A percentile compares a stretch with the other conserved stretches of the same genome.
Evolutionary conservation across 37 sponge, comb jelly and placozoan species (phyloP).

Genomic region (Chondrosia reniformis): DNA sequence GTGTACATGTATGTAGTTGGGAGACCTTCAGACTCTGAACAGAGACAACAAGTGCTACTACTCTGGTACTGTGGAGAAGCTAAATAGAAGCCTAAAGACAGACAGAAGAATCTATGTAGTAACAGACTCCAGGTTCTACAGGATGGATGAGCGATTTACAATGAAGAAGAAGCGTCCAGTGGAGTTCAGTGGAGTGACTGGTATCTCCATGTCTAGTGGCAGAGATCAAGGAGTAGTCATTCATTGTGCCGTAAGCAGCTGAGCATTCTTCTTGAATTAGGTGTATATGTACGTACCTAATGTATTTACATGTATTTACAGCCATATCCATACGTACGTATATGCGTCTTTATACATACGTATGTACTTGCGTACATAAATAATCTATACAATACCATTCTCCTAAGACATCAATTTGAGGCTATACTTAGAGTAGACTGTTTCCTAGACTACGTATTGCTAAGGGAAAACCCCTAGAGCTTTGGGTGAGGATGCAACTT

Average conservation of each 20-base stretch:
- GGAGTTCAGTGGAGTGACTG: conserved; percentile 26
- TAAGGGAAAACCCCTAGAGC: no score
- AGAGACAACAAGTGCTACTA: conserved; percentile 34
- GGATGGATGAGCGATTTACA: conserved; percentile 43
- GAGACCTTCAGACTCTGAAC: conserved; percentile 31
- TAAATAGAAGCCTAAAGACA: conserved; percentile 41
- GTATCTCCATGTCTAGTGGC: conserved; percentile 42
- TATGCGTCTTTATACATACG: not conserved
- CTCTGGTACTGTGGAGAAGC: conserved; percentile 57
- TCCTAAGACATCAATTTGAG: no score
- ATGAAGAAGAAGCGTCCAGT: conserved; percentile 50
- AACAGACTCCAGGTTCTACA: conserved; percentile 54
- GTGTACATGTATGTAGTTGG: conserved; percentile 5
- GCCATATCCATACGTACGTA: no score
- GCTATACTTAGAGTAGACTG: no score
- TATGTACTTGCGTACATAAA: not conserved
- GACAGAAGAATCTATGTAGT: conserved; percentile 45
- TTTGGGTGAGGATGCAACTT: no score
- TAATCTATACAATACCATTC: no score
- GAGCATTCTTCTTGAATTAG: not conserved
- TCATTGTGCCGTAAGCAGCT: conserved; percentile 29
- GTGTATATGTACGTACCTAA: conserved; percentile 12
- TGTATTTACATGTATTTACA: no score
- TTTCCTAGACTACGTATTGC: no score
- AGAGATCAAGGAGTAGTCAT: conserved; percentile 53